phyloP scores from a whole-genome alignment of 2,888 invertebrate genomes.

The Labia minor region DNA sequence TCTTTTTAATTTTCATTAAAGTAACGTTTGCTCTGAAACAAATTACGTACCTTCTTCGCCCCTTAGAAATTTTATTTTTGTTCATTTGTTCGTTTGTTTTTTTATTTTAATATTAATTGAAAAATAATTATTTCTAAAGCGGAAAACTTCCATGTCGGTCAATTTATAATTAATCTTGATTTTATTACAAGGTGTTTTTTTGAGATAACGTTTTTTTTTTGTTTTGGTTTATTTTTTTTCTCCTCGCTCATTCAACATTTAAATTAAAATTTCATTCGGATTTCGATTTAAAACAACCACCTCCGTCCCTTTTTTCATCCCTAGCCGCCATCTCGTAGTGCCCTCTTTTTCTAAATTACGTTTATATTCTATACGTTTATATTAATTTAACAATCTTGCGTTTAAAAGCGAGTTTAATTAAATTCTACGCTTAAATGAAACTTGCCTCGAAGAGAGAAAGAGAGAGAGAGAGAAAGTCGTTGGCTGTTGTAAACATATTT shows the following conservation, averaged over 20 bases:
- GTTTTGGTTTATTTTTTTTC: no score
- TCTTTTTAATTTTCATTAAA: no score
- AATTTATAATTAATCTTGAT: no score
- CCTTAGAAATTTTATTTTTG: no score
- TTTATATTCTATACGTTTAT: constrained; percentile 8
- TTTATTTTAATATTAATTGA: no score
- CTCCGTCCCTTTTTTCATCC: background rate
- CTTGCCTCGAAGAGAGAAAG: background rate
- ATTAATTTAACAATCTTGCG: constrained; percentile 13
- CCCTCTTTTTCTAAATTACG: constrained; percentile 2
- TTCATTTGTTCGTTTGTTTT: no score
- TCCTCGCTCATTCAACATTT: background rate
- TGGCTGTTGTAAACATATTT: constrained; percentile 9
- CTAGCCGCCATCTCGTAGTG: background rate
- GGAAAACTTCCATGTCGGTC: no score
- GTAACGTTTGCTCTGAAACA: no score
- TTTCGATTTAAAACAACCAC: constrained; percentile 2
- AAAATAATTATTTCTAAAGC: no score
- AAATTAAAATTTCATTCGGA: constrained; percentile 7
- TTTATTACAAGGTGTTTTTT: no score
- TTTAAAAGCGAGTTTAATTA: constrained; percentile 13
- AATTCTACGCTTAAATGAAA: constrained; percentile 13
- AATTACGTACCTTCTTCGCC: no score
- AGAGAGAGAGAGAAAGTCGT: background rate
- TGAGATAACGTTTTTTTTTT: no score